Percentiles rank a stretch among this genome's conserved stretches.
Conservation (phyloP, 2,888 invertebrate genomes). For the Aphidius colemani region DNA sequence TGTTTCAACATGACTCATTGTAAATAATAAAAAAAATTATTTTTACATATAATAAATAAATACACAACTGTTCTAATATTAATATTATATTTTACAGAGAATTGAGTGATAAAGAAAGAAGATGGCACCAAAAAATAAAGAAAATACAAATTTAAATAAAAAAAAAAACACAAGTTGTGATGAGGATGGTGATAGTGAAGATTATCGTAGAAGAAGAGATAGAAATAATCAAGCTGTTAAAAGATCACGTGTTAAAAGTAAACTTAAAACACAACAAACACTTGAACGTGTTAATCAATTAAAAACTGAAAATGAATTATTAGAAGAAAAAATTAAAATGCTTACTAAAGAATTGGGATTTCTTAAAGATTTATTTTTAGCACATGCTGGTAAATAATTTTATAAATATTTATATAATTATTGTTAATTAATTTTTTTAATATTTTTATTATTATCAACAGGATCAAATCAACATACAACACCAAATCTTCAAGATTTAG, state of each 20-base stretch:
- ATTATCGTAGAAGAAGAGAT: conserved; percentile 75
- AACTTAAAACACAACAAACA: conserved; percentile 78
- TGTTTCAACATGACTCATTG: too few species aligned
- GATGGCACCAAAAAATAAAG: conserved; percentile 57
- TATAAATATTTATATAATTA: conserved; percentile 1
- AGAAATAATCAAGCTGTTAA: conserved; percentile 86
- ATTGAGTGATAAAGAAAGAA: too few species aligned
- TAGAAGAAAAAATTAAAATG: conserved; percentile 81
- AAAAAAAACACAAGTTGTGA: conserved; percentile 60
- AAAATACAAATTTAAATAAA: conserved; percentile 46
- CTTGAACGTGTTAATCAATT: conserved; percentile 74
- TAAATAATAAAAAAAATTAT: too few species aligned
- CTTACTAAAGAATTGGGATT: conserved; percentile 81
- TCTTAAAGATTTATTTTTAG: conserved; percentile 79
- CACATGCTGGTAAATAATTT: conserved; percentile 71
- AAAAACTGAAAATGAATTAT: conserved; percentile 77
- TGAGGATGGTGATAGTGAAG: conserved; percentile 71
- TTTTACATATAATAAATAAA: too few species aligned
- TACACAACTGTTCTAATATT: too few species aligned
- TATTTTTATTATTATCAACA: conserved; percentile 21
- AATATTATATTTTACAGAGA: too few species aligned
- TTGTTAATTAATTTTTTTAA: too few species aligned
- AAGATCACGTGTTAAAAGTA: conserved; percentile 78
- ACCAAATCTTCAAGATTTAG: conserved; percentile 51
- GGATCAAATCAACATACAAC: conserved; percentile 53